Base-by-base conservation (phyloP, 2,113 vertebrate species). In the Zosterops hypoxanthus region DNA sequence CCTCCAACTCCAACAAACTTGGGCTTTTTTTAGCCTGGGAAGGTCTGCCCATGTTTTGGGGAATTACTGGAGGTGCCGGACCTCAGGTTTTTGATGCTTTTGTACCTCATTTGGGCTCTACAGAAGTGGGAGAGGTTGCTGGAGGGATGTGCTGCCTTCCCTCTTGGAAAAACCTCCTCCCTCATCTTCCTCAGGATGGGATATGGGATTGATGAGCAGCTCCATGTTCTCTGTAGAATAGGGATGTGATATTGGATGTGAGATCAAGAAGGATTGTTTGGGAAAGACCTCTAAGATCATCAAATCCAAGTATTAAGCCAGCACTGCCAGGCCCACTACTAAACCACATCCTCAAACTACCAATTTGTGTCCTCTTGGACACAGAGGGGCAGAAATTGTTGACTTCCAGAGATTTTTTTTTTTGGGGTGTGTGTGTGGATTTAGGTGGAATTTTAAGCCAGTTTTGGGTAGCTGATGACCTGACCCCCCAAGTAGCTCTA, bases 41-140 rank as follows among this genome's bases (percentile, higher is more conserved):
- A 66, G 7, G 4, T 14, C 33, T 86, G 33, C 33, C 76, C 31
- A 2, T 3, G 1, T 3, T 42, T n/a, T 3, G 0, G 42, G 52
- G 33, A 6, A 3, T 69, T 81, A 19, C 41, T 50, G 28, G 46
- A 82, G 42, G 22, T 50, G 12, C 79, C 77, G 73, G 70, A 66
- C 24, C 13, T 89, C 52, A 55, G 21, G 4, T 9, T 26, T 50
- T 28, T 19, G 20, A 31, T 0, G 6, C 12, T 75, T 89, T 59
- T 2, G 0, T 8, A 14, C 16, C 47, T 89, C 0, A 0, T 18
- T 1, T 0, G 4, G 31, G 34, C 52, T 72, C 3, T 0, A 18
- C 10, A 34, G 36, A 66, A 65, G 28, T 8, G 20, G 23, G 36
- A 77, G 79, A 61, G 31, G 60, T n/a, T 87, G 20, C 34, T 3